A percentile compares a stretch with the other conserved stretches of the same genome.
These are phyloP conservation scores for Cyprinella venusta DNA, from an alignment of 2,797 vertebrate genomes.

Conservation along the genomic window DNA sequence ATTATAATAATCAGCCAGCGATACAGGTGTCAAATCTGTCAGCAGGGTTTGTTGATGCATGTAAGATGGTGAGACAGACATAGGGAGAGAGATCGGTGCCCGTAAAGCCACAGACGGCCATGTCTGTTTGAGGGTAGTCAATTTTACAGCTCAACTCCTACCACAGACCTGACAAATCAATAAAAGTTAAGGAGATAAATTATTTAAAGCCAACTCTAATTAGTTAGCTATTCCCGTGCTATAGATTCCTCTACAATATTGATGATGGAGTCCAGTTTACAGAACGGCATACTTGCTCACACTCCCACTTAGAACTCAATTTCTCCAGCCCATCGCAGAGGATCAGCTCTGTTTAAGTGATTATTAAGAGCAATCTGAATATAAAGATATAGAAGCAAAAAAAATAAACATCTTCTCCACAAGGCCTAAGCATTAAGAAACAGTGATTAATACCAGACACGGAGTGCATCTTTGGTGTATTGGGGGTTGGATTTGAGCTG, in stretches of 20 bases:
- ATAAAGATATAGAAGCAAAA: slow-evolving; percentile 19
- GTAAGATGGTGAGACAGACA: slow-evolving; percentile 55
- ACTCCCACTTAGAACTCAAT: slow-evolving; percentile 45
- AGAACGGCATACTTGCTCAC: slow-evolving; percentile 69
- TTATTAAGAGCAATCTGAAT: slow-evolving; percentile 21
- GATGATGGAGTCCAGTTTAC: slow-evolving; percentile 89
- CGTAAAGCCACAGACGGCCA: slow-evolving; percentile 76
- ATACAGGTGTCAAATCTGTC: slow-evolving; percentile 14
- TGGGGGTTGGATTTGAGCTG: slow-evolving; percentile 18
- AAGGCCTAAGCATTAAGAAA: neutral
- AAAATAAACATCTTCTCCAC: neutral
- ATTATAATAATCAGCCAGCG: neutral
- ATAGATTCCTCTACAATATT: slow-evolving; percentile 97
- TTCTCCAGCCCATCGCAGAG: slow-evolving; percentile 26
- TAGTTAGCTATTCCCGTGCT: slow-evolving; percentile 96
- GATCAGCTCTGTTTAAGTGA: slow-evolving; percentile 24
- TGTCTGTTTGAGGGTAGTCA: slow-evolving; percentile 89
- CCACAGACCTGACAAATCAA: slow-evolving; percentile 97
- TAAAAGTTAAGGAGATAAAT: slow-evolving; percentile 99
- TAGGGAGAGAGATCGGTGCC: slow-evolving; percentile 42
- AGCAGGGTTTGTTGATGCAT: slow-evolving; percentile 2
- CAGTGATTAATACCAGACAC: slow-evolving; percentile 6
- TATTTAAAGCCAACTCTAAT: slow-evolving; percentile 99
- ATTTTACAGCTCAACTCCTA: slow-evolving; percentile 94
- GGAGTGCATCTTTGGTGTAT: slow-evolving; percentile 21